Percentiles rank a stretch among this genome's conserved stretches.
phyloP scores from a whole-genome alignment of 2,113 vertebrate species.

The Ranitomeya variabilis region DNA sequence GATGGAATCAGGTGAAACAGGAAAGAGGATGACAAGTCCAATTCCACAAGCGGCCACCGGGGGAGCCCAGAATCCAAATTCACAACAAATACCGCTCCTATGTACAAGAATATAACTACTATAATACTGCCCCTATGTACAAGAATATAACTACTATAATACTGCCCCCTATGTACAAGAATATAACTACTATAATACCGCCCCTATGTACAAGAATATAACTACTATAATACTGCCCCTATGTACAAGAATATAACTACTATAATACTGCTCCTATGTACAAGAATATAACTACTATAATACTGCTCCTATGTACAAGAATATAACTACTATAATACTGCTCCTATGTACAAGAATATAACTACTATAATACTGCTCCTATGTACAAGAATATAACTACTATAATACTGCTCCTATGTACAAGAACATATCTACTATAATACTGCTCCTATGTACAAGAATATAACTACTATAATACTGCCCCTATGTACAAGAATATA shows the following conservation, averaged over 20 bases:
- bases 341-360: conserved; percentile 2
- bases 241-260: neutral
- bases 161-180: too few relatives aligned
- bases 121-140: too few relatives aligned
- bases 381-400: neutral
- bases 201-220: too few relatives aligned
- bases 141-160: too few relatives aligned
- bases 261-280: neutral
- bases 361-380: neutral
- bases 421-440: conserved; percentile 2
- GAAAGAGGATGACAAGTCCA: too few relatives aligned
- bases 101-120: too few relatives aligned
- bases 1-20: too few relatives aligned
- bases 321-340: conserved; percentile 6
- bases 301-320: neutral
- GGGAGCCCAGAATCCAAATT: too few relatives aligned
- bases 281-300: neutral
- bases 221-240: too few relatives aligned
- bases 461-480: conserved; percentile 3
- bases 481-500: neutral
- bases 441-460: conserved; percentile 1
- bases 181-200: too few relatives aligned
- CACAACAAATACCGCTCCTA: too few relatives aligned
- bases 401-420: neutral
- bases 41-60: too few relatives aligned